phyloP scores from a whole-genome alignment of 2,797 vertebrate species.

The Erpetoichthys calabaricus region DNA sequence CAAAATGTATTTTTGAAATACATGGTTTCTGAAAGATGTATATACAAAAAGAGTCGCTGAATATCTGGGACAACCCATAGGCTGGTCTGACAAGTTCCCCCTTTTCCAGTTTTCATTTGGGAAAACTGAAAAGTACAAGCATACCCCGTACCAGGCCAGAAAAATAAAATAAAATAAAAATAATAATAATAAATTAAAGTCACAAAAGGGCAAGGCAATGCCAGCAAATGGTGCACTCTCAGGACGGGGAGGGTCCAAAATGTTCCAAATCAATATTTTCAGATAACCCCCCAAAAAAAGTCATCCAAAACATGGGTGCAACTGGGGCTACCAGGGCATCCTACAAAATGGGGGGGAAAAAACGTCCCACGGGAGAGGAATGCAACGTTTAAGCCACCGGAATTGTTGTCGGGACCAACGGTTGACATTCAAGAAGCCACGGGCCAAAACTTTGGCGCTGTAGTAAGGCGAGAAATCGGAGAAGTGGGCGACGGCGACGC shows the following conservation, averaged over 20 bases:
- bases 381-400: too few species aligned
- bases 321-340: slow-evolving; percentile 54
- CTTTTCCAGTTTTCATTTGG: background rate
- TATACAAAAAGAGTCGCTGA: slow-evolving; percentile 64
- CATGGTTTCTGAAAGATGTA: slow-evolving; percentile 66
- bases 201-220: background rate
- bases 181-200: slow-evolving; percentile 21
- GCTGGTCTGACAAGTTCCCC: slow-evolving; percentile 40
- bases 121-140: background rate
- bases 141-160: slow-evolving; percentile 29
- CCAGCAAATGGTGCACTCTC: background rate
- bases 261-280: too few species aligned
- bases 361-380: too few species aligned
- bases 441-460: too few species aligned
- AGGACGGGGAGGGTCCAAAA: too few species aligned
- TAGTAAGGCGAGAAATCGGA: too few species aligned
- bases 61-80: slow-evolving; percentile 56
- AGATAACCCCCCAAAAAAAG: too few species aligned
- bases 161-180: slow-evolving; percentile 17
- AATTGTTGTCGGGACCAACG: too few species aligned
- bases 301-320: slow-evolving; percentile 23
- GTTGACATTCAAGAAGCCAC: too few species aligned
- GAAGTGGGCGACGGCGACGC: too few species aligned
- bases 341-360: background rate
- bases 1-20: slow-evolving; percentile 79